These are phyloP conservation scores for Anser brachyrhynchus DNA, from an alignment of 2,113 vertebrate genomes.

Conservation along the genomic window DNA sequence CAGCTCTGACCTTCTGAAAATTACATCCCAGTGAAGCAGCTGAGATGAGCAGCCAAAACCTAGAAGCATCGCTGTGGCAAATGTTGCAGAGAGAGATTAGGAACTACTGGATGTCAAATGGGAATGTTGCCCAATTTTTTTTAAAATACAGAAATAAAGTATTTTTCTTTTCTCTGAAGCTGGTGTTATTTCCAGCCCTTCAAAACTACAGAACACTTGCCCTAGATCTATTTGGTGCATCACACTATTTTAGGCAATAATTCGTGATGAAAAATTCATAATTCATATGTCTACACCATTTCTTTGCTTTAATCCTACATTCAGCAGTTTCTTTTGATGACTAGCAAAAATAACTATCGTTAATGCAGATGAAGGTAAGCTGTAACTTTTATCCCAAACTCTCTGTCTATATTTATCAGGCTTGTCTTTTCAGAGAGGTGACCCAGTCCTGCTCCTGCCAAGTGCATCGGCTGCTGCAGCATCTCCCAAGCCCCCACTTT, in stretches of 20 bases:
- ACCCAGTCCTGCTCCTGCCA: background rate
- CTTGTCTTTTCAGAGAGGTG: background rate
- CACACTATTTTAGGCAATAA: constrained; percentile 6
- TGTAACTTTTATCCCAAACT: background rate
- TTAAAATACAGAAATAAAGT: background rate
- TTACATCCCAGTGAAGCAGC: background rate
- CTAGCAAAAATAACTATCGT: constrained; percentile 37
- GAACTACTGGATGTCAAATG: background rate
- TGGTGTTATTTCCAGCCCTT: background rate
- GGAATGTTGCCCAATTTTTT: background rate
- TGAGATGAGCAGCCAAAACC: background rate
- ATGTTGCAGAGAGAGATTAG: background rate
- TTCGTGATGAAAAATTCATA: constrained; percentile 44
- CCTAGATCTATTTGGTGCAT: constrained; percentile 15
- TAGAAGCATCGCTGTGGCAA: background rate
- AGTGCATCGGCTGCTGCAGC: background rate
- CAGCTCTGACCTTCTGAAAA: background rate
- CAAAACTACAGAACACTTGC: background rate
- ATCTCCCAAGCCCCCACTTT: background rate
- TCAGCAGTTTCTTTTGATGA: constrained; percentile 26
- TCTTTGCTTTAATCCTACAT: constrained; percentile 37
- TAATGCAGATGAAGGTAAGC: background rate
- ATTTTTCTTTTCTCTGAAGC: background rate
- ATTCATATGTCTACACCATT: constrained; percentile 14
- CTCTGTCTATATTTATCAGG: background rate